phyloP scores from a whole-genome alignment of 2,888 invertebrate species.

The Hermaeophaga mercurialis region DNA sequence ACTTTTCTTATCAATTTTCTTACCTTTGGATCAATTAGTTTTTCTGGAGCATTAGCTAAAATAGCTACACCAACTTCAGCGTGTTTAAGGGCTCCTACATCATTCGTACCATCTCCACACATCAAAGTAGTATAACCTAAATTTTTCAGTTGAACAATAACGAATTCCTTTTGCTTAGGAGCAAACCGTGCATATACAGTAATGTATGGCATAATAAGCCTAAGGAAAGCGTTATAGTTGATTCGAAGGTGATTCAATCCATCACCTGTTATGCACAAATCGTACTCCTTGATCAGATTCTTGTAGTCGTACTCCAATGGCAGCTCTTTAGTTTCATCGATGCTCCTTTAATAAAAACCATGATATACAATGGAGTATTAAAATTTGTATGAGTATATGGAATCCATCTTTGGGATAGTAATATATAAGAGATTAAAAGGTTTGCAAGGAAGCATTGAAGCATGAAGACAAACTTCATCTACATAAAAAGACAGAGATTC shows the following conservation, averaged over 20 bases:
- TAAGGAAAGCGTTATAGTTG: conserved; percentile 66
- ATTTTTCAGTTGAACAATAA: conserved; percentile 86
- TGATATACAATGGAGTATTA: no score
- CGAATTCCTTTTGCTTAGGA: conserved; percentile 97
- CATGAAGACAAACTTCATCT: no score
- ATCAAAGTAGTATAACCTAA: conserved; percentile 91
- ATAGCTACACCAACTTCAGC: conserved; percentile 96
- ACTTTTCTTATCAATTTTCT: conserved; percentile 7
- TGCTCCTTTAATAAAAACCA: conserved; percentile 46
- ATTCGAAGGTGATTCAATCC: conserved; percentile 74
- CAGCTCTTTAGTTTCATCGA: conserved; percentile 66
- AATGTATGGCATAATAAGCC: conserved; percentile 80
- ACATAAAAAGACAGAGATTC: no score
- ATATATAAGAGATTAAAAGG: no score
- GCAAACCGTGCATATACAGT: conserved; percentile 96
- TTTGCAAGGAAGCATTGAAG: no score
- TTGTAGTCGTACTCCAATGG: conserved; percentile 58
- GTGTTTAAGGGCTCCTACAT: conserved; percentile 98
- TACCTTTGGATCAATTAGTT: conserved; percentile 55
- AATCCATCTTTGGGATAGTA: no score
- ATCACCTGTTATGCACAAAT: conserved; percentile 96
- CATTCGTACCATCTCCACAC: conserved; percentile 99
- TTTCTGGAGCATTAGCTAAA: conserved; percentile 79
- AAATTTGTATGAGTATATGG: no score
- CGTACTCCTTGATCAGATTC: conserved; percentile 74